Base-by-base conservation (phyloP, 1,140 invertebrate genomes). In the Bombyx mandarina region DNA sequence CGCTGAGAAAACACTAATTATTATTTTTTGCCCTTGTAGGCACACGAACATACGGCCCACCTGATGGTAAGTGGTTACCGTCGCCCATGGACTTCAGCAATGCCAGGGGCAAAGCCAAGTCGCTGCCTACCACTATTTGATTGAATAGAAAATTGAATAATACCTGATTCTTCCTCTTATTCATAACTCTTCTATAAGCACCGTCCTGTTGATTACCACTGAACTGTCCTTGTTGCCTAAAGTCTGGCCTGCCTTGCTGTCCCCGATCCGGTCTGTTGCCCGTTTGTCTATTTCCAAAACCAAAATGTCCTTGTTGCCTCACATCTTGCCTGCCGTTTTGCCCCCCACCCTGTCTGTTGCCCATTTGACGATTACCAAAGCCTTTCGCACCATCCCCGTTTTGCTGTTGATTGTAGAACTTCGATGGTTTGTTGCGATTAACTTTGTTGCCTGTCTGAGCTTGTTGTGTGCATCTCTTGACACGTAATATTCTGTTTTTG, bases 401-500 rank as follows among this genome's bases (percentile, higher is more conserved):
- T 35, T 35, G 26, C 26, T 35, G 26, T 35, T 35, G 12, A 18
- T 18, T 35, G 4, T 35, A 35, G 26, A 35, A 35, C 4, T 35
- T 35, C 2, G 26, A 35, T 35, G 26, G 26, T 35, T 35, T 35
- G 26, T 35, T 35, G 26, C 2, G 18, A 26, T 51, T 60, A 42
- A 52, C 55, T 18, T 45, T 62, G 42, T 45, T 62, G 45, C 52
- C 48, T 57, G 8, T 60, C 61, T 76, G 48, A 52, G 55, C 45
- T 50, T 57, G 10, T 26, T 62, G 67, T 6, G 73, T 81, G 58
- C 83, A 86, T 48, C 86, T 65, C 52, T 86, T 82, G 0, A 89
- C 79, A 7, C 88, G 61, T 10, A 89, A 45, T 56, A 83, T 82
- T 68, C 85, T 84, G 58, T 86, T 86, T 49, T 83, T 84, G n/a